Evolutionary conservation across 1,140 invertebrate species (phyloP), one percentile per base, ranked within the genome.

Genomic region (Armadillidium nasatum): DNA sequence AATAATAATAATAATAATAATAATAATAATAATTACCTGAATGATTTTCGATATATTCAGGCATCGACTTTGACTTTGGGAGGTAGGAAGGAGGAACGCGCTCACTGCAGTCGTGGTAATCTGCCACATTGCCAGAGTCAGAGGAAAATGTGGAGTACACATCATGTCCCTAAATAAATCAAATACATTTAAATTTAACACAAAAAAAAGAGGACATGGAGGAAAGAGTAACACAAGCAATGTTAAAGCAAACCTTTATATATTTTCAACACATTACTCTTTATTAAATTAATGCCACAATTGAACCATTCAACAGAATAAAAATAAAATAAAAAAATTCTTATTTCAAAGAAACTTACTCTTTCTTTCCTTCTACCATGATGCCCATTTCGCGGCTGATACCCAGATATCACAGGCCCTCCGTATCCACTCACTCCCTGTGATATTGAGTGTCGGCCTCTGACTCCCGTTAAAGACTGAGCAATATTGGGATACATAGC

Each of bases 71-170:
- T 11, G 79, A 78, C 75, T 80, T 80, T 23, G 76, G 77, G 3
- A 80, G 54, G 46, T 73, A 72, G 72, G 72, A 73, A 23, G 45
- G 68, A 13, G 44, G 23, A 50, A 67, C 33, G 21, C 77, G 72
- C 21, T 76, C 76, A 50, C 75, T 80, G 75, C 79, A 72, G 22
- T 80, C 79, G 66, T 78, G 73, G 74, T 78, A 80, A 75, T 80
- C 79, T 2, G 79, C 76, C 44, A 80, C 79, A 44, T 78, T 80
- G 72, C 79, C 79, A 44, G 79, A 80, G 75, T 80, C 79, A 11
- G 79, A 80, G 13, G 79, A 80, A 70, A 80, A 80, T 13, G 79
- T 78, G 22, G 76, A 78, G 70, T 80, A 78, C 43, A 80, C 72
- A 71, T 80, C 79, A 72, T 78, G 72, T 13, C 72, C 66, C 75